A percentile compares a stretch with the other conserved stretches of the same genome.
Conservation (phyloP, 2,888 invertebrate genomes). For the Agriopis aurantiaria region DNA sequence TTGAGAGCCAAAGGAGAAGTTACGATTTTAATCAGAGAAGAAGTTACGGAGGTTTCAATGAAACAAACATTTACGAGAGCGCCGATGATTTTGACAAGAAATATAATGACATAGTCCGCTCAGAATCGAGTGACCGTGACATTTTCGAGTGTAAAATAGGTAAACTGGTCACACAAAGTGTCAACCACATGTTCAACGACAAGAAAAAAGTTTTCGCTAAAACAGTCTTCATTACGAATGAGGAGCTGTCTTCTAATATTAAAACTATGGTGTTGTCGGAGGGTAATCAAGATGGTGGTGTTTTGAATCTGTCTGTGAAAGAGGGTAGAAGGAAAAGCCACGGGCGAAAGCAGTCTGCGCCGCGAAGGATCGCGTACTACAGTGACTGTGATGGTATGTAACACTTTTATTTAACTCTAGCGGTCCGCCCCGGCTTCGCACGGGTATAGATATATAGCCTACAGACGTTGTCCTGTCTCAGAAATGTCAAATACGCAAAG, state of each 20-base stretch:
- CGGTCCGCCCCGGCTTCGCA: no score
- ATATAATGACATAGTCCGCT: neutral
- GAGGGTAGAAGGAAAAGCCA: slow-evolving; percentile 72
- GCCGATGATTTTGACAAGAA: slow-evolving; percentile 17
- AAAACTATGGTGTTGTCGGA: slow-evolving; percentile 55
- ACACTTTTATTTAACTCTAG: no score
- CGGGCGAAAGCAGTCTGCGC: slow-evolving; percentile 78
- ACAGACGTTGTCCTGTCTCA: no score
- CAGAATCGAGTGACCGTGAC: slow-evolving; percentile 18
- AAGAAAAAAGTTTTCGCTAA: slow-evolving; percentile 74
- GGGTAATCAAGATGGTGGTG: slow-evolving; percentile 46
- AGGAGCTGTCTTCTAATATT: slow-evolving; percentile 55
- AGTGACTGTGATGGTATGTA: slow-evolving; percentile 69
- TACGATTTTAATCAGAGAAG: slow-evolving; percentile 6
- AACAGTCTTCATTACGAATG: slow-evolving; percentile 73
- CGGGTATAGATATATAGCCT: no score
- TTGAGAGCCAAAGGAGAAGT: slow-evolving; percentile 10
- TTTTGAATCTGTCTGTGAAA: slow-evolving; percentile 76
- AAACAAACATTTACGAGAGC: neutral
- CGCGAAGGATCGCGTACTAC: slow-evolving; percentile 70
- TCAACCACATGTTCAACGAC: slow-evolving; percentile 76
- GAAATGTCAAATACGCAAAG: no score
- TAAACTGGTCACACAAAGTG: slow-evolving; percentile 76
- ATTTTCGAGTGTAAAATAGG: slow-evolving; percentile 78
- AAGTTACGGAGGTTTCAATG: neutral